Evolutionary conservation across 1,140 invertebrate genomes (phyloP).

Genomic region (Batillaria attramentaria): DNA sequence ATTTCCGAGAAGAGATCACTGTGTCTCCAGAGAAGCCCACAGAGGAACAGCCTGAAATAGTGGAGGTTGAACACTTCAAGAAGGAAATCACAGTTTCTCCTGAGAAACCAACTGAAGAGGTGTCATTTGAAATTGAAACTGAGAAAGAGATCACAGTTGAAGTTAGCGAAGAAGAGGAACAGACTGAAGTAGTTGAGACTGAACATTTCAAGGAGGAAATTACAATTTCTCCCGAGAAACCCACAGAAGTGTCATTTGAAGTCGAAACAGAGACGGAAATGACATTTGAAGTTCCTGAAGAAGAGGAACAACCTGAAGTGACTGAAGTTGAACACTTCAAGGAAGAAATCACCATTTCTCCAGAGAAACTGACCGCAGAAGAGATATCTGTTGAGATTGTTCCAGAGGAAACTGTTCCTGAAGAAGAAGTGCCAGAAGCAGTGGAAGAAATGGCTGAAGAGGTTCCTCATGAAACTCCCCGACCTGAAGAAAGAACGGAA

Average conservation of each 20-base stretch:
- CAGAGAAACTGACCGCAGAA: background rate
- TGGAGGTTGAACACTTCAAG: background rate
- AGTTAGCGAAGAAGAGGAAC: background rate
- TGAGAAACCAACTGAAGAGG: background rate
- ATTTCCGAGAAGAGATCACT: slow-evolving; percentile 7
- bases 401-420: background rate
- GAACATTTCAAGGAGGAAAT: slow-evolving; percentile 12
- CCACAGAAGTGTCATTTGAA: background rate
- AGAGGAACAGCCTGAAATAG: slow-evolving; percentile 8
- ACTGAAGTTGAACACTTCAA: background rate
- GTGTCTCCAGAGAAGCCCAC: slow-evolving; percentile 3
- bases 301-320: slow-evolving; percentile 3
- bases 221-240: slow-evolving; percentile 9
- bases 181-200: background rate
- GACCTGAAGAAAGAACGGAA: background rate
- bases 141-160: background rate
- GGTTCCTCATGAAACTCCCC: background rate
- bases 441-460: background rate
- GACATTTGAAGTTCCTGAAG: background rate
- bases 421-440: background rate
- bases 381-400: background rate
- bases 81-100: slow-evolving; percentile 11
- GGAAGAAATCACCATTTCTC: background rate
- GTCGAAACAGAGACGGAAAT: background rate
- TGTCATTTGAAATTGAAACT: background rate